Evolutionary conservation across 2,797 vertebrate species (phyloP), one percentile per base, ranked within the genome.

Genomic region (Uromys caudimaculatus): DNA sequence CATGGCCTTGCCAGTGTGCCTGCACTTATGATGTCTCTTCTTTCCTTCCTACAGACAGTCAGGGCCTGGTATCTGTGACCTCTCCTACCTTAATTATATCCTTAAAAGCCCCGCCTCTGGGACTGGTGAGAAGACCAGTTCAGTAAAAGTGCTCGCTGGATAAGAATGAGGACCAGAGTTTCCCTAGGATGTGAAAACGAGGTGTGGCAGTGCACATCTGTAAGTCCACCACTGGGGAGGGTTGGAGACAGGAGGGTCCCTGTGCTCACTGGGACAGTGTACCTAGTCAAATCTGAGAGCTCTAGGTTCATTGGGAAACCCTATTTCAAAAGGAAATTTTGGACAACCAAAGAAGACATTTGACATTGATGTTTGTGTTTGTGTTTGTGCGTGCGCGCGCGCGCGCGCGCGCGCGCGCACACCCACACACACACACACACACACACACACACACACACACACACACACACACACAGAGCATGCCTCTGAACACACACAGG

Each of bases 1-100:
- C 11, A 0, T n/a, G 27, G 12, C 32, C 67, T 73, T 12, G 19
- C 5, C 0, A 41, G 13, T 4, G n/a, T 1, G 10, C 1, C 0
- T 1, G 0, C 7, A 11, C 47, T 19, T 32, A 29, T 32, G 69
- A 9, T 24, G 27, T 62, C 54, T 32, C n/a, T 23, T 58, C 44
- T 32, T 8, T n/a, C 32, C 29, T 38, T 27, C 21, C 23, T 50
- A 60, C 47, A 54, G 0, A 6, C 4, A 17, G 16, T 12, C n/a
- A 67, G 58, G 67, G 11, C 12, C 85, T n/a, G 11, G 17, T 8
- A 81, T 64, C 24, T 60, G 24, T 19, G 60, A 50, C 35, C n/a
- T 76, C 52, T 3, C 58, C 50, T 58, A 19, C 58, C 41, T n/a
- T 3, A 17, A 16, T 24, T n/a, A 38, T 24, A 35, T 62, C 56